Conservation (phyloP, 2,888 invertebrate species). For the Girardia tigrina region DNA sequence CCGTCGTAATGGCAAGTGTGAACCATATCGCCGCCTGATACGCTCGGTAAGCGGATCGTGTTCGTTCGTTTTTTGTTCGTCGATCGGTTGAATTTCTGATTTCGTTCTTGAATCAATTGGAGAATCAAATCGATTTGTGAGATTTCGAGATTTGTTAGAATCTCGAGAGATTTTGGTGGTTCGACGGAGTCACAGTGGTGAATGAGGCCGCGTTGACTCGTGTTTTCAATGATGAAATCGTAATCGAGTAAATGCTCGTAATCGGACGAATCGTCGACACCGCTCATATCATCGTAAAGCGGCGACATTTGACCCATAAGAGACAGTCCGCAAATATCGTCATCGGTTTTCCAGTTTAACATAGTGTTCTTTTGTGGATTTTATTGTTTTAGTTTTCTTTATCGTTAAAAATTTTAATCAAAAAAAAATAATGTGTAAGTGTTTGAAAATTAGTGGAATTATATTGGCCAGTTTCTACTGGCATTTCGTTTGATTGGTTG, state of each 20-base stretch:
- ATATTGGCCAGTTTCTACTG: not conserved
- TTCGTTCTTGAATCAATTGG: not conserved
- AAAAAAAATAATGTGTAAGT: no score
- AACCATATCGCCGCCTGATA: not conserved
- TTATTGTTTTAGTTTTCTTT: no score
- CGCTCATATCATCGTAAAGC: not conserved
- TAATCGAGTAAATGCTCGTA: conserved; percentile 8
- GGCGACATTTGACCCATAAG: not conserved
- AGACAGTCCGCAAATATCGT: not conserved
- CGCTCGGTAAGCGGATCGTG: not conserved
- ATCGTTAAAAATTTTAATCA: no score
- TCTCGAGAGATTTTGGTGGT: not conserved
- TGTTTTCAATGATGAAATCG: conserved; percentile 15
- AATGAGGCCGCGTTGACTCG: no score
- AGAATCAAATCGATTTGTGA: conserved; percentile 6
- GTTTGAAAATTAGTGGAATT: not conserved
- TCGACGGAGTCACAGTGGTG: not conserved
- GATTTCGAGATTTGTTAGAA: not conserved
- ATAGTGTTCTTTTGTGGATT: no score
- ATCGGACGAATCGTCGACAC: not conserved
- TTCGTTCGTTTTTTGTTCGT: not conserved
- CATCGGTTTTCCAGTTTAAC: not conserved
- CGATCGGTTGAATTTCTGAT: not conserved
- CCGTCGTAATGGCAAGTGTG: not conserved
- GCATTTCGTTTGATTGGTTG: not conserved